A percentile compares a stretch with the other conserved stretches of the same genome.
Conservation (phyloP, 1,140 invertebrate genomes). For the Ceratoteleas bidentatus region DNA sequence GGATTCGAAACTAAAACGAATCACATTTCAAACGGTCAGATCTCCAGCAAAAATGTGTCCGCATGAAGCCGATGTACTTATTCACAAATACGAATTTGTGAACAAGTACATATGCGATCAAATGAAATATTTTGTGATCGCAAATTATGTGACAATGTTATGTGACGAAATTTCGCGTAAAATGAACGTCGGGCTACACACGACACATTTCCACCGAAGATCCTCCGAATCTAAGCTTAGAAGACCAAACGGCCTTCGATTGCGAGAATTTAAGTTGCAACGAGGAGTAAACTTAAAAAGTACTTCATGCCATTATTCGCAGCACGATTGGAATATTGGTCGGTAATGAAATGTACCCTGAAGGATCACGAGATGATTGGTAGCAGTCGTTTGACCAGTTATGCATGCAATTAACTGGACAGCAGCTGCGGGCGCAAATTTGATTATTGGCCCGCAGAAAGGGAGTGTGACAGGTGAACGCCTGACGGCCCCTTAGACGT, state of each 20-base stretch:
- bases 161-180: no score
- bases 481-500: slow-evolving; percentile 68
- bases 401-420: slow-evolving; percentile 24
- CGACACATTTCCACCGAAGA: no score
- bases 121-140: no score
- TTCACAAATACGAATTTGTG: no score
- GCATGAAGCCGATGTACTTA: no score
- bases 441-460: slow-evolving; percentile 11
- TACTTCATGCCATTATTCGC: slow-evolving; percentile 45
- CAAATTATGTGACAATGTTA: no score
- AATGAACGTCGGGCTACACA: no score
- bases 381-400: slow-evolving; percentile 30
- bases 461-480: slow-evolving; percentile 21
- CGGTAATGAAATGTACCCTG: slow-evolving; percentile 38
- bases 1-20: neutral
- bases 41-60: no score
- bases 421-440: slow-evolving; percentile 5
- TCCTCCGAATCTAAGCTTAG: no score
- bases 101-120: no score
- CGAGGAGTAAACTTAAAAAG: slow-evolving; percentile 23
- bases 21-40: slow-evolving; percentile 20
- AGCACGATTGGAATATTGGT: slow-evolving; percentile 16
- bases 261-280: neutral
- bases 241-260: neutral
- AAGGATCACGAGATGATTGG: slow-evolving; percentile 20